These are phyloP conservation scores for Dioctria linearis DNA, from an alignment of 2,888 invertebrate genomes.

Conservation along the genomic window DNA sequence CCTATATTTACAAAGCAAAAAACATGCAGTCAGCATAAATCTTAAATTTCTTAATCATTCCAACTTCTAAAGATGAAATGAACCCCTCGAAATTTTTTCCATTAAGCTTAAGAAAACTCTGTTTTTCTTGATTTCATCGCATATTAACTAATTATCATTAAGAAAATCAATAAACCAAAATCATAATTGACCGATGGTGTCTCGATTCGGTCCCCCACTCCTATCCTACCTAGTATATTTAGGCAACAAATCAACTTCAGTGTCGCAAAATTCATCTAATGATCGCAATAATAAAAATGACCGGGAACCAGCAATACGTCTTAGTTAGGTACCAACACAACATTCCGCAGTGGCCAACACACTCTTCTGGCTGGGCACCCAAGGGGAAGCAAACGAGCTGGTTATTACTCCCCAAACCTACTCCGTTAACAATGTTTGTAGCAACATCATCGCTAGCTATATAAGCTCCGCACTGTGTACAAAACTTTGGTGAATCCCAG, in stretches of 20 bases:
- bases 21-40: too few relatives aligned
- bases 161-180: conserved; percentile 5
- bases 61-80: background rate
- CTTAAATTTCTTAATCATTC: background rate
- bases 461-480: conserved; percentile 21
- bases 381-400: background rate
- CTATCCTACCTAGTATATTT: background rate
- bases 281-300: conserved; percentile 40
- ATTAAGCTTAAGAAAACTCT: background rate
- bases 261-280: conserved; percentile 33
- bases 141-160: background rate
- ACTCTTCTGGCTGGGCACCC: background rate
- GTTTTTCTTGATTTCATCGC: background rate
- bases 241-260: conserved; percentile 1
- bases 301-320: conserved; percentile 14
- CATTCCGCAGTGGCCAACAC: conserved; percentile 13
- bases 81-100: background rate
- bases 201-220: background rate
- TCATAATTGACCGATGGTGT: conserved; percentile 4
- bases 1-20: too few relatives aligned
- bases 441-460: conserved; percentile 12
- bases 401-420: conserved; percentile 18
- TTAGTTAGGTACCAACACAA: background rate
- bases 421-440: background rate
- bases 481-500: too few relatives aligned